Base-by-base conservation (phyloP, 2,797 vertebrate species). In the Acanthurus lineatus region DNA sequence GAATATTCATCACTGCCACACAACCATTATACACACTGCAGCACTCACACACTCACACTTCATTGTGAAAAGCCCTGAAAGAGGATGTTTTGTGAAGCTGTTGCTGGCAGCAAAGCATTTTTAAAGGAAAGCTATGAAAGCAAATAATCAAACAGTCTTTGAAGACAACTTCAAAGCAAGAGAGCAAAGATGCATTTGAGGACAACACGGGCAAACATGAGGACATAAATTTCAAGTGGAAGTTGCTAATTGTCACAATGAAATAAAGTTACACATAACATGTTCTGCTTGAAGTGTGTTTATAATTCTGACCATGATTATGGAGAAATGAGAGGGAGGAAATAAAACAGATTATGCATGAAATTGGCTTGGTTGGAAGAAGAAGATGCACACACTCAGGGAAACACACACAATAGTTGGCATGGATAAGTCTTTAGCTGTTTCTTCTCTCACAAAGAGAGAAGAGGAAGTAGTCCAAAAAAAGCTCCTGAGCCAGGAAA, bases 141-240 rank as follows among this genome's bases (percentile, higher is more conserved):
- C 57, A 86, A 90, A 84, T 88, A 77, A 89, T 89, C 74, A 83
- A 83, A 73, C 3, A 44, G 79, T 57, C 87, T 92, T 93, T 93
- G 87, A 89, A 91, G 88, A 45, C 20, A 25, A 77, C 86, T 90
- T 93, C 87, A 90, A 91, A 92, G 91, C 59, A 44, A 59, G 73
- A 38, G 16, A 67, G 88, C 53, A 85, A 79, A 88, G 76, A 87
- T 87, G 66, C 64, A 77, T 80, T 88, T 84, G 77, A 88, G 77
- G 84, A 86, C 85, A 85, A 79, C 63, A 42, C 9, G 63, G 11
- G 25, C 51, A 44, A 35, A 62, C 51, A 58, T 70, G 69, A 68
- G 63, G 62, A 64, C 66, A 22, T 63, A 81, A 1, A 75, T 77
- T 88, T 73, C 63, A 82, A 76, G 82, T 57, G 40, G 38, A 79